Evolutionary conservation across 2,797 vertebrate genomes (phyloP).

Genomic region (Microctenopoma stevenorrisi): DNA sequence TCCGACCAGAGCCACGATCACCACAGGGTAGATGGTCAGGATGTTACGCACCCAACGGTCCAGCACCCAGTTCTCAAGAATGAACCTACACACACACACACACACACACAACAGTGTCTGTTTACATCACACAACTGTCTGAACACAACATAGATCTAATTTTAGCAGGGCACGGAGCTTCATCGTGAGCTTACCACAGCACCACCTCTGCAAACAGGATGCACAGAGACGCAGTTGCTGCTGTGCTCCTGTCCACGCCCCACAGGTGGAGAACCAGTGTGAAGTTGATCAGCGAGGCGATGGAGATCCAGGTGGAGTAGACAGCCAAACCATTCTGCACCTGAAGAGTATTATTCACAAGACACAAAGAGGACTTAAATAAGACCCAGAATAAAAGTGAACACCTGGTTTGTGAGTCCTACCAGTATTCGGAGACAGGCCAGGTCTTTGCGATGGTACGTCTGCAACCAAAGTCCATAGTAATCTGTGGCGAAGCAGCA

Average conservation of each 20-base stretch:
- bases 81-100: conserved; percentile 77
- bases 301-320: conserved; percentile 86
- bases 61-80: conserved; percentile 86
- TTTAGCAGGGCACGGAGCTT: background rate
- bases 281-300: conserved; percentile 88
- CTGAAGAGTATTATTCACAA: conserved; percentile 57
- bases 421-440: conserved; percentile 69
- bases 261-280: conserved; percentile 81
- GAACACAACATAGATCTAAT: no score
- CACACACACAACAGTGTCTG: no score
- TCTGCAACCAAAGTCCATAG: conserved; percentile 71
- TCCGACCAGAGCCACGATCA: conserved; percentile 83
- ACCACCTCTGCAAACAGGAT: conserved; percentile 78
- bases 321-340: conserved; percentile 88
- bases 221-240: conserved; percentile 78
- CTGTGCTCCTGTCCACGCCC: conserved; percentile 71
- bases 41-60: conserved; percentile 85
- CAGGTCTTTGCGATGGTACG: conserved; percentile 70
- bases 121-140: no score
- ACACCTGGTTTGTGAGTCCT: background rate
- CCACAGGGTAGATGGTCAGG: conserved; percentile 83
- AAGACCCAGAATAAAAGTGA: background rate
- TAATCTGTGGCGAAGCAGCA: conserved; percentile 73
- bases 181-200: conserved; percentile 67
- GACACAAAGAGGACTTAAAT: background rate